Evolutionary conservation across 1,140 invertebrate genomes (phyloP), one percentile per base, ranked within the genome.

Genomic region (Lasaia peninsularis): DNA sequence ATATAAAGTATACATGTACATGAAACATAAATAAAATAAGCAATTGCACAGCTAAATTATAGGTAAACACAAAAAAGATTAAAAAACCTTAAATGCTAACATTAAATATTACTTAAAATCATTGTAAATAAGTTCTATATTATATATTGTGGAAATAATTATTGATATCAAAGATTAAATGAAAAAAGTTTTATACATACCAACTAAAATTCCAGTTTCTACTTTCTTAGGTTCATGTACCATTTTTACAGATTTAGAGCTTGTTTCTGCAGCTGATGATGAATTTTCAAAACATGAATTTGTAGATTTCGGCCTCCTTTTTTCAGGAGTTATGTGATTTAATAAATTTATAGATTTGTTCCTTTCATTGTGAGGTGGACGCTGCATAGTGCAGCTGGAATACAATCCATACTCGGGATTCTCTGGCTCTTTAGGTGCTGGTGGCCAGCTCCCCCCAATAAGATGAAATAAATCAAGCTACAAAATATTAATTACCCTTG

Each of bases 401-500:
- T 18, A 16, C 14, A 20, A 14, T 44, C 83, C 83, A 86, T 88
- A 86, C 64, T 81, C 77, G 18, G 69, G 63, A 56, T 59, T 62
- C 58, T 81, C 76, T 18, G 75, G 79, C 37, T 70, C 80, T 44
- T 71, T 73, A 10, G 86, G 86, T 33, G 86, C 81, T 59, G 86
- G 86, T 49, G 86, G 86, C 83, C 86, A 88, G 60, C 79, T 80
- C 10, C 81, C 86, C 57, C 83, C 83, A 64, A 88, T 88, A 24
- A 88, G 57, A 54, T 78, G 75, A 63, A 78, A 86, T 52, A 88
- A 65, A 50, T 88, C 83, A 62, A 88, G 60, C 85, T 88, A 65
- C 35, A 80, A 51, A 60, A 64, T n/a, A 62, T 40, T 32, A 20
- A 33, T 8, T n/a, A n/a, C n/a, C n/a, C n/a, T n/a, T 40, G 52